Percentiles rank a stretch among this genome's conserved stretches.
Evolutionary conservation across 2,113 vertebrate species (phyloP).

Genomic region (Erpornis zantholeuca): DNA sequence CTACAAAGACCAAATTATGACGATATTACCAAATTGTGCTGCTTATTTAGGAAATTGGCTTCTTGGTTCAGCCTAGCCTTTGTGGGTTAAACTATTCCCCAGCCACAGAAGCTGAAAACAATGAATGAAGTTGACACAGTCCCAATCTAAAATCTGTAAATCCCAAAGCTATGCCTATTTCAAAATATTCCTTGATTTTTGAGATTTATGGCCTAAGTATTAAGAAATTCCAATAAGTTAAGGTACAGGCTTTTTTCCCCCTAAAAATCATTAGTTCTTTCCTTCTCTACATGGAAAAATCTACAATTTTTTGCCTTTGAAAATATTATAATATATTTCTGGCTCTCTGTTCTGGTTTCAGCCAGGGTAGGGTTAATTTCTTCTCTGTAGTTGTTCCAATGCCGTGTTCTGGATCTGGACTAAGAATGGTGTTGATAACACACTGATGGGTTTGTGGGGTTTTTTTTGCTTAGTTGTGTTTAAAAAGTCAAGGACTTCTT

Average conservation of each 20-base stretch:
- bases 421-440: not conserved
- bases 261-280: not conserved
- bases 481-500: not conserved
- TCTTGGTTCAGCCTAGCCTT: not conserved
- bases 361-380: not conserved
- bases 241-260: fast-evolving
- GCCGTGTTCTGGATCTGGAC: not conserved
- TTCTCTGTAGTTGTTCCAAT: not conserved
- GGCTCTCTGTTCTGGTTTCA: not conserved
- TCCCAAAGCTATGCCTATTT: not conserved
- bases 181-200: not conserved
- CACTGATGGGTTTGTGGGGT: not conserved
- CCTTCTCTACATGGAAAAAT: not conserved
- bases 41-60: not conserved
- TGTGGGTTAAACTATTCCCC: not conserved
- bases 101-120: not conserved
- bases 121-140: not conserved
- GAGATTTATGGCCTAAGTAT: not conserved
- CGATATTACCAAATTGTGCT: not conserved
- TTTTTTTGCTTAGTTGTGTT: not conserved
- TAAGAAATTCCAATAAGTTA: not conserved
- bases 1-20: not conserved
- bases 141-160: not conserved
- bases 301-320: not conserved
- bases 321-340: not conserved